Evolutionary conservation across 1,140 invertebrate species (phyloP).

Genomic region (Monomorium pharaonis): DNA sequence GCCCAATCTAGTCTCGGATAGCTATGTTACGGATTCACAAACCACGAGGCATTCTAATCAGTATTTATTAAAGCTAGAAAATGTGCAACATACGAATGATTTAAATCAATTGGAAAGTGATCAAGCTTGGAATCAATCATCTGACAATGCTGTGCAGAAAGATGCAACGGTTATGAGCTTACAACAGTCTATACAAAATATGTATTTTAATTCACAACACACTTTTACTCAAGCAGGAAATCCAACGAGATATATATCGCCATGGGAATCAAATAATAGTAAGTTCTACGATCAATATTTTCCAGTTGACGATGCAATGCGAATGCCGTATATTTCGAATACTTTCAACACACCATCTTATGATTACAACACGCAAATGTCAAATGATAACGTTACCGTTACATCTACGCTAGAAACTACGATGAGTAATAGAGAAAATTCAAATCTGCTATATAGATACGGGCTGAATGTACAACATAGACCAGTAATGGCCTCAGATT

Average conservation of each 20-base stretch:
- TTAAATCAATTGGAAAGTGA: not conserved
- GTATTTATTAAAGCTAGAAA: not conserved
- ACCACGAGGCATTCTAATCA: not conserved
- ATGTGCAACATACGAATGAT: not conserved
- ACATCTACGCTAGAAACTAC: not conserved
- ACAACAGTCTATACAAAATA: conserved; percentile 24
- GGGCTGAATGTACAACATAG: conserved; percentile 41
- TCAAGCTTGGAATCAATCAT: not conserved
- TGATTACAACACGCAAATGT: conserved; percentile 15
- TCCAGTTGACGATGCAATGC: not conserved
- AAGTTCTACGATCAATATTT: conserved; percentile 19
- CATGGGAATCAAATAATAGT: not conserved
- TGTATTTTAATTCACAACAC: not conserved
- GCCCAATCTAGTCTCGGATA: not conserved
- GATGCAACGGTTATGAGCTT: not conserved
- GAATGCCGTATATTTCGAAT: not conserved
- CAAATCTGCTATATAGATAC: conserved; percentile 42
- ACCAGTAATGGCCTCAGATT: conserved; percentile 36
- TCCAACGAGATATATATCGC: not conserved
- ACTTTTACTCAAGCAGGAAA: not conserved
- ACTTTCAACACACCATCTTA: not conserved
- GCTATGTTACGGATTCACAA: not conserved
- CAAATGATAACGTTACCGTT: not conserved
- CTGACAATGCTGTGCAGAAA: not conserved
- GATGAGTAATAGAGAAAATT: conserved; percentile 20